Evolutionary conservation across 2,113 vertebrate genomes (phyloP).

Genomic region (Brachyhypopomus occidentalis): DNA sequence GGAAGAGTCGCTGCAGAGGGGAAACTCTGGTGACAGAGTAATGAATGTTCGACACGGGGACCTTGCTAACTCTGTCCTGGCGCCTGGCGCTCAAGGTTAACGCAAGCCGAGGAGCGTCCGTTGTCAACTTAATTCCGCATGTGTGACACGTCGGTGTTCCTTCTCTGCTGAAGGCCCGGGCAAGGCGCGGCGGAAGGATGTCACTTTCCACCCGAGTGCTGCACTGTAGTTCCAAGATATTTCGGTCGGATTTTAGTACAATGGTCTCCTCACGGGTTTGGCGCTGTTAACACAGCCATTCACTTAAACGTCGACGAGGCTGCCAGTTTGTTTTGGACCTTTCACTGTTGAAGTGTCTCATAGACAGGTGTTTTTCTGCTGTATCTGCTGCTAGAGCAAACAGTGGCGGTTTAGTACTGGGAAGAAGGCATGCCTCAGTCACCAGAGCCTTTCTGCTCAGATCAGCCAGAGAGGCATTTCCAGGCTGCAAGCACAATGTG

Average conservation of each 20-base stretch:
- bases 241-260: not conserved
- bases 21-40: not conserved
- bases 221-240: no score
- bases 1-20: not conserved
- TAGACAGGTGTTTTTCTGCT: not conserved
- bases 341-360: not conserved
- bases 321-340: not conserved
- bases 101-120: not conserved
- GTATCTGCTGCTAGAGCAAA: slow-evolving; percentile 7
- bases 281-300: not conserved
- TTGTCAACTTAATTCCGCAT: not conserved
- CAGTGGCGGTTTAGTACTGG: not conserved
- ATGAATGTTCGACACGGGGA: slow-evolving; percentile 10
- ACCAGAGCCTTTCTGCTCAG: slow-evolving; percentile 7
- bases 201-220: no score
- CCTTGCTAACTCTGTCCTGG: not conserved
- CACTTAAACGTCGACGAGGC: not conserved
- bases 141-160: not conserved
- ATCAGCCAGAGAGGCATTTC: slow-evolving; percentile 12
- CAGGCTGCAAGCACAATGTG: slow-evolving; percentile 43
- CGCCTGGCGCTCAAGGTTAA: slow-evolving; percentile 1
- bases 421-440: not conserved
- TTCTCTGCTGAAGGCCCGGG: not conserved
- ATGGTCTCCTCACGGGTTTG: not conserved
- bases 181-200: no score